Evolutionary conservation across 2,113 vertebrate genomes (phyloP).

Genomic region (Herpailurus yagouaroundi): DNA sequence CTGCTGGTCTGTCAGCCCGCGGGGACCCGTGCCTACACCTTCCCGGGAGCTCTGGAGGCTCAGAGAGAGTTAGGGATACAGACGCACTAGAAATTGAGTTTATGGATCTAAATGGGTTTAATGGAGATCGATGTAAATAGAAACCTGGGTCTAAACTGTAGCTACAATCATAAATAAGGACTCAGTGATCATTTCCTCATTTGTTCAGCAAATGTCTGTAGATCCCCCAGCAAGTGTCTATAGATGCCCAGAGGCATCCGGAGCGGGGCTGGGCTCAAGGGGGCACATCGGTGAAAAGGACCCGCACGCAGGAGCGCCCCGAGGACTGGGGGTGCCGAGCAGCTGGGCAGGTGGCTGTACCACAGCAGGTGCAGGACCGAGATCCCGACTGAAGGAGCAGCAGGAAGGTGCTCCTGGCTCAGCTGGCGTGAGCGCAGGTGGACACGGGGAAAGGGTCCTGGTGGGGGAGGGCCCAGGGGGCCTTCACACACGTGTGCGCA

Average conservation of each 20-base stretch:
- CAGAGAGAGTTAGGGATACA: neutral
- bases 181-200: neutral
- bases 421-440: neutral
- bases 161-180: neutral
- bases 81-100: neutral
- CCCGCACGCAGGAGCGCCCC: neutral
- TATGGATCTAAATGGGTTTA: neutral
- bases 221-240: neutral
- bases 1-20: neutral
- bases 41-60: neutral
- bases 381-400: too few species aligned
- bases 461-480: neutral
- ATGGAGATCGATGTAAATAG: neutral
- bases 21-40: accelerated
- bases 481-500: accelerated
- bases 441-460: neutral
- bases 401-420: neutral
- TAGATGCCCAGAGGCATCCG: neutral
- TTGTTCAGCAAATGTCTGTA: neutral
- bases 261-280: neutral
- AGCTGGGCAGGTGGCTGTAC: accelerated
- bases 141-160: neutral
- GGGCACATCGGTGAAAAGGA: accelerated
- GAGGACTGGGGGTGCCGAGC: neutral
- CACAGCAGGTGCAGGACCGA: neutral